These are phyloP conservation scores for Heterotis niloticus DNA, from an alignment of 2,113 vertebrate genomes.

Conservation along the genomic window DNA sequence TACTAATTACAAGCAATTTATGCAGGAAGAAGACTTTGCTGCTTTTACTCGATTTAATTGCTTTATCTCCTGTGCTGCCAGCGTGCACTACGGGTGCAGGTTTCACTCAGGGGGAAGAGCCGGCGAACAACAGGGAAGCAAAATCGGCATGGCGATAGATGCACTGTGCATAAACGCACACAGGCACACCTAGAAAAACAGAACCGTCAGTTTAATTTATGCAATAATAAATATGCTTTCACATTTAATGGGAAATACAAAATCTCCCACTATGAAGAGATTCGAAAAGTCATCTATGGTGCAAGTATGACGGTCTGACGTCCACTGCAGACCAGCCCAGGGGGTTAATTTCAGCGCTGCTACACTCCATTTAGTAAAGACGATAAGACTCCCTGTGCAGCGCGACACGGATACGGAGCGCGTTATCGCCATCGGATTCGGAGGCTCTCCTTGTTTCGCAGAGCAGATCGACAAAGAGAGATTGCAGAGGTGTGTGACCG, in stretches of 20 bases:
- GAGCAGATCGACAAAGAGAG: background rate
- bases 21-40: background rate
- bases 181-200: background rate
- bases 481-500: background rate
- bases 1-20: background rate
- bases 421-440: background rate
- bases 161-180: background rate
- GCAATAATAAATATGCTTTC: background rate
- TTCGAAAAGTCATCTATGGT: no score
- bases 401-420: background rate
- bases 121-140: background rate
- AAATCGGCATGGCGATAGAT: no score
- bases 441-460: background rate
- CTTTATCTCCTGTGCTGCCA: background rate
- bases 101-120: background rate
- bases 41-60: background rate
- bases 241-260: no score
- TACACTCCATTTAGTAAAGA: background rate
- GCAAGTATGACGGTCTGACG: no score
- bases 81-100: background rate
- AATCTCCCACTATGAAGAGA: no score
- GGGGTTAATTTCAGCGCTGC: background rate
- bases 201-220: background rate
- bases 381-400: background rate
- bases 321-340: background rate